Conservation (phyloP, 2,797 vertebrate genomes). For the Phylloscopus collybita region DNA sequence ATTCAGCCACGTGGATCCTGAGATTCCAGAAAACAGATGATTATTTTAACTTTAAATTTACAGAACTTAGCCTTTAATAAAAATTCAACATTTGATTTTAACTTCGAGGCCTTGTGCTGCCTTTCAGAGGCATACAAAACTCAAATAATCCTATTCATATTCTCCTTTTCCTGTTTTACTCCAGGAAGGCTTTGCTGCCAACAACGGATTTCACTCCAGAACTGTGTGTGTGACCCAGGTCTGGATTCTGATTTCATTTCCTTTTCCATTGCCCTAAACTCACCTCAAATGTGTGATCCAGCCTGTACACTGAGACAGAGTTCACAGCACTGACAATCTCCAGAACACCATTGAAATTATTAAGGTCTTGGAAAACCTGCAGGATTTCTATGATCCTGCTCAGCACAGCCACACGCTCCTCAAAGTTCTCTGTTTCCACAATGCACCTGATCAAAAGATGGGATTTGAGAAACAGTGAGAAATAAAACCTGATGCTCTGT, state of each 20-base stretch:
- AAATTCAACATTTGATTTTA: neutral
- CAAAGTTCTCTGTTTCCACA: constrained; percentile 93
- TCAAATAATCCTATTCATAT: neutral
- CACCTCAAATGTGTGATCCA: constrained; percentile 97
- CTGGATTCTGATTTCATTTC: neutral
- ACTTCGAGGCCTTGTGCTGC: neutral
- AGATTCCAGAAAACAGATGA: neutral
- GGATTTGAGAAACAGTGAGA: neutral
- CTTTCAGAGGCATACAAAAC: neutral
- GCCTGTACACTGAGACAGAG: constrained; percentile 95
- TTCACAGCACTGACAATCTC: constrained; percentile 97
- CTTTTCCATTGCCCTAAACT: neutral
- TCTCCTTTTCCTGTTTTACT: neutral
- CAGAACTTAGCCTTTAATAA: neutral
- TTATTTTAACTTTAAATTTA: neutral
- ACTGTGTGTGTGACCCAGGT: fast-evolving
- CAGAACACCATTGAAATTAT: constrained; percentile 97
- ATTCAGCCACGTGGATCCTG: neutral
- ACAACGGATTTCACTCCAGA: neutral
- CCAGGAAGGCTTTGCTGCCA: neutral
- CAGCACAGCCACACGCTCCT: constrained; percentile 91
- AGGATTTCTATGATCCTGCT: constrained; percentile 95
- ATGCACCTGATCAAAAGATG: constrained; percentile 84
- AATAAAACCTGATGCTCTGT: neutral
- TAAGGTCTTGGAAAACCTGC: constrained; percentile 98